phyloP scores from a whole-genome alignment of 1,140 invertebrate genomes.

The Calliphora vicina region DNA sequence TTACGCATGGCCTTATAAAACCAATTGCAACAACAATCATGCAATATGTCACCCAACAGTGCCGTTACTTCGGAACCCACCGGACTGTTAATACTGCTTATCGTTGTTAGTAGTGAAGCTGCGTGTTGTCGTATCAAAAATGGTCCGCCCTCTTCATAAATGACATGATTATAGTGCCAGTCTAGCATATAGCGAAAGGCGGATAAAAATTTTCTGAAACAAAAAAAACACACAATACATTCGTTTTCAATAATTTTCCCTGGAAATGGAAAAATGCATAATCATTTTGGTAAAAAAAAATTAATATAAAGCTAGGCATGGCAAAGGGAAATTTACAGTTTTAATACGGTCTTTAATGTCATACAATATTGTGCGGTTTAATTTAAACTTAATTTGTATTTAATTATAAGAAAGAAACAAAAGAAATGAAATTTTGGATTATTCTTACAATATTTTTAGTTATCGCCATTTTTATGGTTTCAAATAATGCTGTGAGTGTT shows the following conservation, averaged over 20 bases:
- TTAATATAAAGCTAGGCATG: not conserved
- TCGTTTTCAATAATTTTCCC: not conserved
- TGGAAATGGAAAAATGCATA: not conserved
- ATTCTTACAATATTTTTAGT: not conserved
- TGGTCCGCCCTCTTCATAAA: constrained; percentile 54
- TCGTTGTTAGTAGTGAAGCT: constrained; percentile 52
- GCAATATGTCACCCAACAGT: constrained; percentile 47
- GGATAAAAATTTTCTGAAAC: constrained; percentile 53
- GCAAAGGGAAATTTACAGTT: not conserved
- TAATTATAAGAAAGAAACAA: not conserved
- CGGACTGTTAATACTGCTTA: constrained; percentile 48
- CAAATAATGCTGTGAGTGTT: constrained; percentile 2
- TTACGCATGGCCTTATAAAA: constrained; percentile 47
- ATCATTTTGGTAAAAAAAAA: not conserved
- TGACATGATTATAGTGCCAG: constrained; percentile 60
- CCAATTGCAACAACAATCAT: constrained; percentile 60
- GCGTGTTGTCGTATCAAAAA: constrained; percentile 58
- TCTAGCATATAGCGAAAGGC: constrained; percentile 58
- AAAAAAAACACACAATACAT: constrained; percentile 22
- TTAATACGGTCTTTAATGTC: not conserved
- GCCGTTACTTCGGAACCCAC: constrained; percentile 44
- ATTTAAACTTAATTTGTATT: no score
- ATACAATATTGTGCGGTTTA: not conserved
- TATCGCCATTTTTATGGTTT: not conserved
- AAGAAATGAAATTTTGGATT: not conserved